A percentile compares a stretch with the other conserved stretches of the same genome.
Conservation (phyloP, 1,140 invertebrate species). For the Dryas iulia region DNA sequence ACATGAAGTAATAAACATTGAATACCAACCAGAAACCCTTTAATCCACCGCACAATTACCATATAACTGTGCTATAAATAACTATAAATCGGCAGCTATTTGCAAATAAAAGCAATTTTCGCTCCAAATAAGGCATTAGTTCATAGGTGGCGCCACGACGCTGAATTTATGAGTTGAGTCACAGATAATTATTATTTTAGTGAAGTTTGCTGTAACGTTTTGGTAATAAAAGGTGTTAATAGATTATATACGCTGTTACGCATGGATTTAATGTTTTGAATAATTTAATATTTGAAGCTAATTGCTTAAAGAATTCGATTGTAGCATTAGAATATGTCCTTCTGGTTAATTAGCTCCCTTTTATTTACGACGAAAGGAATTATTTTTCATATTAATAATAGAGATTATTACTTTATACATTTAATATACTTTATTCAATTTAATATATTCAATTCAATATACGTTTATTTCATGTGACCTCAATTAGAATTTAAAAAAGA, state of each 20-base stretch:
- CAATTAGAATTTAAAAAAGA: no score
- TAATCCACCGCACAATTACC: slow-evolving; percentile 33
- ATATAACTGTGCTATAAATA: slow-evolving; percentile 35
- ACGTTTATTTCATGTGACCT: no score
- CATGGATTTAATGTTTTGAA: slow-evolving; percentile 14
- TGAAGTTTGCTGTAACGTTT: slow-evolving; percentile 11
- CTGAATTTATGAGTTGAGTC: slow-evolving; percentile 26
- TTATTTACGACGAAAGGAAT: background rate
- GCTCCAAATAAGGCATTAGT: slow-evolving; percentile 38
- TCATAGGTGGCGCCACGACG: slow-evolving; percentile 43
- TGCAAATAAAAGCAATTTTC: slow-evolving; percentile 43
- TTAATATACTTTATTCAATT: no score
- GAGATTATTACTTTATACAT: background rate
- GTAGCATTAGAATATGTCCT: background rate
- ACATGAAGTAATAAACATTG: slow-evolving; percentile 25
- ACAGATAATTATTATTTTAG: slow-evolving; percentile 25
- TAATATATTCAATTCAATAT: no score
- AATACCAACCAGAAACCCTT: slow-evolving; percentile 24
- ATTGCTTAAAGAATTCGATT: slow-evolving; percentile 11
- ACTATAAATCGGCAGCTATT: slow-evolving; percentile 35
- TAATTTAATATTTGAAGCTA: no score
- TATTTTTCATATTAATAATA: background rate
- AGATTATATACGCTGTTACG: slow-evolving; percentile 2
- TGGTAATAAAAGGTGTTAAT: slow-evolving; percentile 20
- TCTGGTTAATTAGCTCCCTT: background rate